Base-by-base conservation (phyloP, 2,888 invertebrate genomes). In the Sinotaia quadrata region DNA sequence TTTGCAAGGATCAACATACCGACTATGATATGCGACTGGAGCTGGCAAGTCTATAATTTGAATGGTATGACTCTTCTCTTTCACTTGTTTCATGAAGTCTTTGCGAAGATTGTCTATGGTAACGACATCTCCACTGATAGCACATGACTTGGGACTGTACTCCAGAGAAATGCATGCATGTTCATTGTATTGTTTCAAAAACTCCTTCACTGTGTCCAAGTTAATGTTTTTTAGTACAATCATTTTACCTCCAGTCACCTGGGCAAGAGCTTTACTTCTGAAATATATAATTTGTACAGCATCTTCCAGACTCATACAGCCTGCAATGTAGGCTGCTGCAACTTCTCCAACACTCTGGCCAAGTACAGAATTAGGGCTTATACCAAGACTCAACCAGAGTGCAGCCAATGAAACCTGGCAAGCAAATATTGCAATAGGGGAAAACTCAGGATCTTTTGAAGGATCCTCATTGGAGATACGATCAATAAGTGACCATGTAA, bases 271-370 rank as follows among this genome's bases (percentile, higher is more conserved):
- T 29, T 57, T 54, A 8, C 79, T 78, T 21, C 82, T 56, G 62
- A 75, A 69, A 54, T 75, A 82, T 4, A 82, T 81, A 15, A 82
- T 71, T 18, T 57, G 72, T 2, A 81, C 80, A 4, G 80, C 80
- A 27, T 76, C 68, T 21, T 72, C 52, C 21, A 81, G 60, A 52
- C 70, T 36, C 18, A 77, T 54, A 21, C 70, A 58, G 8, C 77
- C 74, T 5, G 75, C 60, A 54, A 68, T 67, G 47, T 72, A 74
- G 0, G 81, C 78, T n/a, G 78, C 80, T 4, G 80, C 79, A 10
- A 81, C 80, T 49, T 82, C 82, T 12, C 82, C 82, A 2, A 81
- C 79, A 2, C 81, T 81, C 62, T 81, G 82, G n/a, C 82, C 81
- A n/a, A 82, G 63, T 0, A 80, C 67, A 18, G 66, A 69, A 52